Percentiles rank a stretch among this genome's conserved stretches.
Evolutionary conservation across 2,888 invertebrate species (phyloP).

Genomic region (Orthosia gracilis): DNA sequence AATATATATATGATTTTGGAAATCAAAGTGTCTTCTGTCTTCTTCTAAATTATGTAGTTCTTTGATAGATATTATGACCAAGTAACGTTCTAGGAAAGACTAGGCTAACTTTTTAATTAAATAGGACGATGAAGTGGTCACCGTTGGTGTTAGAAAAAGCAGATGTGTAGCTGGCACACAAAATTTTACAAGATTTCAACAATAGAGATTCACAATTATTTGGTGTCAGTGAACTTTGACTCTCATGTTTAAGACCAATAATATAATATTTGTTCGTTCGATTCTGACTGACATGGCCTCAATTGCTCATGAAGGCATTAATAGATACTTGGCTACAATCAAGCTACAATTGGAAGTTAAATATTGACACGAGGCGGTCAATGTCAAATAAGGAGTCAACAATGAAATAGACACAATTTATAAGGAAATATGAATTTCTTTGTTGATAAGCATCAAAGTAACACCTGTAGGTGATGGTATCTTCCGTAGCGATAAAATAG

Average conservation of each 20-base stretch:
- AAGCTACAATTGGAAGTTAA: slow-evolving; percentile 19
- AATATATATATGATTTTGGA: neutral
- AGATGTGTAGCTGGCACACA: too few relatives aligned
- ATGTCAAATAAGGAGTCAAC: slow-evolving; percentile 29
- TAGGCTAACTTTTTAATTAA: slow-evolving; percentile 4
- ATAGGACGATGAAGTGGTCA: neutral
- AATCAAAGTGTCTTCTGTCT: neutral
- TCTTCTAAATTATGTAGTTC: neutral
- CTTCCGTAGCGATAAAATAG: neutral
- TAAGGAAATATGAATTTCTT: neutral
- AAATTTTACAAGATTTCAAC: neutral
- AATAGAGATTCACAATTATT: neutral
- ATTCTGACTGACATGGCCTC: slow-evolving; percentile 22
- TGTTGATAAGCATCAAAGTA: slow-evolving; percentile 1
- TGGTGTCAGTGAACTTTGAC: slow-evolving; percentile 15
- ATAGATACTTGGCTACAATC: slow-evolving; percentile 17
- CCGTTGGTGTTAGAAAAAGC: slow-evolving; percentile 19
- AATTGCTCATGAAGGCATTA: slow-evolving; percentile 31
- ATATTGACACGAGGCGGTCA: slow-evolving; percentile 18
- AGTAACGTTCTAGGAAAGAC: neutral
- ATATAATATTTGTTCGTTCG: slow-evolving; percentile 4
- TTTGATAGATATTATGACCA: neutral
- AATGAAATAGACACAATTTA: slow-evolving; percentile 9
- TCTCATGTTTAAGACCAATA: slow-evolving; percentile 1
- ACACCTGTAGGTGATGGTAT: slow-evolving; percentile 2